Base-by-base conservation (phyloP, 2,797 vertebrate genomes). In the Propithecus deckenii region DNA sequence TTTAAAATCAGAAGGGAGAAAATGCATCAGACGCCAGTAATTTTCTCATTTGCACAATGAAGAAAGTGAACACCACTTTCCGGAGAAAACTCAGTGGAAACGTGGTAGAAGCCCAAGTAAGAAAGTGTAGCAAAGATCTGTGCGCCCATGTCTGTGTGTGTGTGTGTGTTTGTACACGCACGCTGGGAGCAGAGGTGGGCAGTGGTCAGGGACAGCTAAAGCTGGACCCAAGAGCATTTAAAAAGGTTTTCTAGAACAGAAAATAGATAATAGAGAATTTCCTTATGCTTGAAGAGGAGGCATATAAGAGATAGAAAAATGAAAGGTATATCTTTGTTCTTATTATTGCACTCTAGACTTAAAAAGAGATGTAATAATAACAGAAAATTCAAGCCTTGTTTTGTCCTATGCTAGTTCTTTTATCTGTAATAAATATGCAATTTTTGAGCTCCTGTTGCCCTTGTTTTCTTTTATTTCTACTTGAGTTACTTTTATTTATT, bases 401-500 rank as follows among this genome's bases (percentile, higher is more conserved):
- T 89, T 63, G 20, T 91, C 9, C 15, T 85, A 12, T 35, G 63
- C 2, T 38, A n/a, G 12, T 79, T 76, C 35, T 71, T 94, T 95
- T 61, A 72, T 67, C 79, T 87, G 14, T 67, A 89, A 94, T 84
- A 75, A 69, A 75, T 71, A 59, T 92, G 22, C 18, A 55, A 74
- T 41, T 90, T 67, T 78, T 55, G 65, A 86, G 20, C 52, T 90
- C 35, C 38, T 61, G 7, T 41, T 94, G 28, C 12, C 38, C 22
- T 57, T 63, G 43, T 86, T 89, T 86, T 91, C 61, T 93, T 94
- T 57, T 46, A 52, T 35, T 84, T 93, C 32, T 25, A n/a, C 7
- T 81, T 89, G 52, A 74, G 69, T 95, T 93, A 67, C 50, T 89
- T 95, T 93, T 92, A 74, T 69, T 94, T 76, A 46, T 92, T 59